phyloP scores from a whole-genome alignment of 1,140 invertebrate genomes.

The Leptinotarsa undecemlineata region DNA sequence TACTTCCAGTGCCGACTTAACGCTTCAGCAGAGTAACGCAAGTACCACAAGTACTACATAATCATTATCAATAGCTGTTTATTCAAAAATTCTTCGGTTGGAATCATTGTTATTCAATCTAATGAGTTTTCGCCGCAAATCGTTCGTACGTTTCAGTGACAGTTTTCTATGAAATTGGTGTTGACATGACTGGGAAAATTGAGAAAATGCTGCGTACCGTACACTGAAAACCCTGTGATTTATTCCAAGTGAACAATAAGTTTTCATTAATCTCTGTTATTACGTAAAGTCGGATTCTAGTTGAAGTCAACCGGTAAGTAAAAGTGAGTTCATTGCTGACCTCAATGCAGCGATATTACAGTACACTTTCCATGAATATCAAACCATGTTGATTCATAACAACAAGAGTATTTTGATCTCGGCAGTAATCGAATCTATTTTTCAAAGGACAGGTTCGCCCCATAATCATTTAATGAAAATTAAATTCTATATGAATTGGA shows the following conservation, averaged over 20 bases:
- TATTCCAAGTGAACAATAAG: not conserved
- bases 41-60: constrained; percentile 12
- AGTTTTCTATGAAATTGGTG: not conserved
- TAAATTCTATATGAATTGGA: too few relatives aligned
- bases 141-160: not conserved
- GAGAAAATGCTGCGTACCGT: not conserved
- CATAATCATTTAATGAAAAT: too few relatives aligned
- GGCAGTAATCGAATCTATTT: too few relatives aligned
- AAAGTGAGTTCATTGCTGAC: constrained; percentile 12
- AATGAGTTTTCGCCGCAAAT: not conserved
- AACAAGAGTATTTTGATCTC: not conserved
- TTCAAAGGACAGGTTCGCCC: too few relatives aligned
- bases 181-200: not conserved
- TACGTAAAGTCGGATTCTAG: constrained; percentile 5
- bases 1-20: constrained; percentile 20
- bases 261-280: not conserved
- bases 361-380: constrained; percentile 14
- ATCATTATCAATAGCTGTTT: constrained; percentile 9
- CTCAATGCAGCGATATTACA: constrained; percentile 7
- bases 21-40: constrained; percentile 13
- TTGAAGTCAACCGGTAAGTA: constrained; percentile 6
- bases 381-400: not conserved
- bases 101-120: constrained; percentile 7
- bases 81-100: not conserved
- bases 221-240: not conserved